A percentile compares a stretch with the other conserved stretches of the same genome.
These are phyloP conservation scores for Orthosia cruda DNA, from an alignment of 2,888 invertebrate species.

Conservation along the genomic window DNA sequence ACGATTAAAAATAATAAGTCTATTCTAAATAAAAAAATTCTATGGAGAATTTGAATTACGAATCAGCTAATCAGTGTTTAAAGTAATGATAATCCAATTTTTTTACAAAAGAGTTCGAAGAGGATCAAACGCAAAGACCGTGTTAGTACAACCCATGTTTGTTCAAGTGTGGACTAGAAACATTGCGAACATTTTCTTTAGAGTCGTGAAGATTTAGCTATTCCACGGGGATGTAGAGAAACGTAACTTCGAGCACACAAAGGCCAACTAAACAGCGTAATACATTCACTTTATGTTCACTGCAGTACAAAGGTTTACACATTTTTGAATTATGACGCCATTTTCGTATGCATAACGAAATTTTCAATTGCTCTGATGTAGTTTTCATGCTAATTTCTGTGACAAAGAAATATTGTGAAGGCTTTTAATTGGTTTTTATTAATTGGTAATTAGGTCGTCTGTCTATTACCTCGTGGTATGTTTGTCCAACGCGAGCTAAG, in stretches of 20 bases:
- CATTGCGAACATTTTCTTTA: constrained; percentile 73
- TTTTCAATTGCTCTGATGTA: constrained; percentile 59
- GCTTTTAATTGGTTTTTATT: constrained; percentile 27
- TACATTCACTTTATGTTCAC: constrained; percentile 51
- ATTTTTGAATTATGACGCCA: constrained; percentile 53
- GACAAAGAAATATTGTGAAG: constrained; percentile 38
- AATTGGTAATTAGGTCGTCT: constrained; percentile 20
- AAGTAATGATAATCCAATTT: no score
- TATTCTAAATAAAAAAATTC: no score
- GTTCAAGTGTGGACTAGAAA: constrained; percentile 73
- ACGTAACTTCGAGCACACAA: constrained; percentile 49
- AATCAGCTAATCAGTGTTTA: no score
- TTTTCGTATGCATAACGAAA: constrained; percentile 46
- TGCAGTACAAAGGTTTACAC: constrained; percentile 42
- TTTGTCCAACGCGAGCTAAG: background rate
- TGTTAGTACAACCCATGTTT: constrained; percentile 66
- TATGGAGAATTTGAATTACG: no score
- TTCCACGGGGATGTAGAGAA: constrained; percentile 64
- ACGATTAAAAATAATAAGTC: no score
- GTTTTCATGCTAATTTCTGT: constrained; percentile 58
- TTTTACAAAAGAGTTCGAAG: no score
- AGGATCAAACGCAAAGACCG: constrained; percentile 58
- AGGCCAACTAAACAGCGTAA: constrained; percentile 44
- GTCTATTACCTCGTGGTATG: constrained; percentile 13
- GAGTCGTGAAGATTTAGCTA: constrained; percentile 75